A percentile compares a stretch with the other conserved stretches of the same genome.
Evolutionary conservation across 2,113 vertebrate species (phyloP).

Genomic region (Semnornis frantzii): DNA sequence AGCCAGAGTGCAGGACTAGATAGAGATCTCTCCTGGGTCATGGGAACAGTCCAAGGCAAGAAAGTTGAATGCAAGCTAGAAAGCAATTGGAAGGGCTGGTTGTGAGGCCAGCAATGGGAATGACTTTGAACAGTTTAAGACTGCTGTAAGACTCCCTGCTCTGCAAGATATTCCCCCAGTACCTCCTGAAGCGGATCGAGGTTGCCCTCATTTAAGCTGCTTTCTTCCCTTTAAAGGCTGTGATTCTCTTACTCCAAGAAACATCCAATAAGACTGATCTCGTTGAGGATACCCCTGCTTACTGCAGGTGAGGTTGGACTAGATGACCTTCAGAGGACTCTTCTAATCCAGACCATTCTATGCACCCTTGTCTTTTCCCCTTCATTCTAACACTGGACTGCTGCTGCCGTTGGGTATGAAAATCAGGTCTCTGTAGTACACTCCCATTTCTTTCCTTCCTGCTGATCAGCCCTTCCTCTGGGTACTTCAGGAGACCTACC

Average conservation of each 20-base stretch:
- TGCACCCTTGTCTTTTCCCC: neutral
- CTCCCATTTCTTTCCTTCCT: neutral
- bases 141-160: neutral
- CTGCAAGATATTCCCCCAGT: neutral
- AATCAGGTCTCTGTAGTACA: neutral
- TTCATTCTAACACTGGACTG: neutral
- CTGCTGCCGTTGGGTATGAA: neutral
- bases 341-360: no score
- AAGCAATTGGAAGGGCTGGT: neutral
- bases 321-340: no score
- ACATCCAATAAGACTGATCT: neutral
- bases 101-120: neutral
- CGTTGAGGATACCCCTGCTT: no score
- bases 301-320: no score
- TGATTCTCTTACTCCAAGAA: neutral
- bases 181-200: neutral
- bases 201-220: neutral
- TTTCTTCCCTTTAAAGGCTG: neutral
- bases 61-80: neutral
- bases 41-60: neutral
- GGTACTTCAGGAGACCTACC: neutral
- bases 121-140: neutral
- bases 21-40: neutral
- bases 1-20: neutral
- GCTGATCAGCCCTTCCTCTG: neutral